Evolutionary conservation across 2,888 invertebrate genomes (phyloP), one percentile per base, ranked within the genome.

Genomic region (Anoncus sp.): DNA sequence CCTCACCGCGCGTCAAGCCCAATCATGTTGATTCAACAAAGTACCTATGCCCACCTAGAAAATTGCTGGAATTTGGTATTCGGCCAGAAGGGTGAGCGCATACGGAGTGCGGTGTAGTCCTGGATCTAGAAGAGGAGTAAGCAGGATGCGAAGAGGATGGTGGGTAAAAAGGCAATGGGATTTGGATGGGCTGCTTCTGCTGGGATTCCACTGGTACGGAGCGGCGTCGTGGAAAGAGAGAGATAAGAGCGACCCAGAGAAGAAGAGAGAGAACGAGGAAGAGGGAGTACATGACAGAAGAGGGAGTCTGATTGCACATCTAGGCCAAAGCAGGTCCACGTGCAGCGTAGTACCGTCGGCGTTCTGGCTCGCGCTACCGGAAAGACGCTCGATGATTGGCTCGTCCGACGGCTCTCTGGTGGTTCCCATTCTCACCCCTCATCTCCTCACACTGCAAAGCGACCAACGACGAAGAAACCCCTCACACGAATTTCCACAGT

Each of bases 1-100:
- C 82, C 77, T 84, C 85, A 85, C 83, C 86, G 86, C 79, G 83
- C 87, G 89, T 88, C 89, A 87, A 89, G 89, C 88, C 87, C 90
- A 90, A 91, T 90, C 90, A 90, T 90, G 91, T 90, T 90, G 91
- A 91, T 90, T 91, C 91, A 90, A 91, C 90, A 90, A 89, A 90
- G 91, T 90, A 83, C 83, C 79, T 81, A 90, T n/a, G n/a, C 88
- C 89, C 87, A 90, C 88, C 90, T 88, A 88, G 88, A 89, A 90
- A 91, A 90, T 91, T 90, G 90, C 87, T 86, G 87, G 88, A 91
- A 91, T 91, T 91, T 90, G 90, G 90, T 91, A 90, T 90, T 91
- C 90, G 91, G 90, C 90, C 90, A 89, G 88, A 85, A 88, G 87
- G 85, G 83, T 81, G 83, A 81, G 81, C 75, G 77, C 75, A 80